Conservation (phyloP, 2,888 invertebrate species). For the Ganaspis brasiliensis region DNA sequence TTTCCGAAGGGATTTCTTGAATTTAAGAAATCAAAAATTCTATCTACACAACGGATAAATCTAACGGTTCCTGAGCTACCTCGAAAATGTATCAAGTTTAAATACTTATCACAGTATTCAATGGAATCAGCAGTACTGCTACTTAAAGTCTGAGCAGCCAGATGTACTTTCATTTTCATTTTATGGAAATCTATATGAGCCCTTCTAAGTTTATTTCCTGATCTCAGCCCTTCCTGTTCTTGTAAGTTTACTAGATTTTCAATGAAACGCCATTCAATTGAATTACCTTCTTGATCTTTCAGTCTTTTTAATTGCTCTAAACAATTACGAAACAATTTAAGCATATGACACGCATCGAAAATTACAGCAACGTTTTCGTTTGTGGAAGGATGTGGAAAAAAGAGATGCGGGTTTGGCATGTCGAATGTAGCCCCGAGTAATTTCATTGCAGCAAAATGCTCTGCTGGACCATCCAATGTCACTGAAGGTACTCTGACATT, state of each 20-base stretch:
- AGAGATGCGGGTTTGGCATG: slow-evolving; percentile 19
- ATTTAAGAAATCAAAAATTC: slow-evolving; percentile 48
- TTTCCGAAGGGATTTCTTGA: slow-evolving; percentile 43
- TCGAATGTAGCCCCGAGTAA: slow-evolving; percentile 46
- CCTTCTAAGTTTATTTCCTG: slow-evolving; percentile 44
- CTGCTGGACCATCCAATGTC: slow-evolving; percentile 50
- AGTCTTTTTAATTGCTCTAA: slow-evolving; percentile 24
- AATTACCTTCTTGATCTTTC: slow-evolving; percentile 17
- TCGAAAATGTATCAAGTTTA: slow-evolving; percentile 44
- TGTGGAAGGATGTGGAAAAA: slow-evolving; percentile 35
- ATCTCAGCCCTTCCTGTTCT: slow-evolving; percentile 38
- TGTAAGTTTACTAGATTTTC: slow-evolving; percentile 28
- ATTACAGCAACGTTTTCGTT: slow-evolving; percentile 21
- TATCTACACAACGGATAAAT: slow-evolving; percentile 45
- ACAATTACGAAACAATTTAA: slow-evolving; percentile 36
- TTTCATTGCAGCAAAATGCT: slow-evolving; percentile 50
- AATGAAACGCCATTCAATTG: slow-evolving; percentile 20
- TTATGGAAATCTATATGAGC: slow-evolving; percentile 41
- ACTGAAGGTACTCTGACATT: slow-evolving; percentile 42
- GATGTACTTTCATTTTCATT: slow-evolving; percentile 40
- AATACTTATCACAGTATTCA: slow-evolving; percentile 52
- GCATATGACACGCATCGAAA: slow-evolving; percentile 6
- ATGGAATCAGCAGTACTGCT: slow-evolving; percentile 65
- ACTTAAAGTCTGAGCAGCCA: slow-evolving; percentile 51
- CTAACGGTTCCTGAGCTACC: slow-evolving; percentile 38